Evolutionary conservation across 2,113 vertebrate genomes (phyloP), one percentile per base, ranked within the genome.

Genomic region (Ciconia maguari): DNA sequence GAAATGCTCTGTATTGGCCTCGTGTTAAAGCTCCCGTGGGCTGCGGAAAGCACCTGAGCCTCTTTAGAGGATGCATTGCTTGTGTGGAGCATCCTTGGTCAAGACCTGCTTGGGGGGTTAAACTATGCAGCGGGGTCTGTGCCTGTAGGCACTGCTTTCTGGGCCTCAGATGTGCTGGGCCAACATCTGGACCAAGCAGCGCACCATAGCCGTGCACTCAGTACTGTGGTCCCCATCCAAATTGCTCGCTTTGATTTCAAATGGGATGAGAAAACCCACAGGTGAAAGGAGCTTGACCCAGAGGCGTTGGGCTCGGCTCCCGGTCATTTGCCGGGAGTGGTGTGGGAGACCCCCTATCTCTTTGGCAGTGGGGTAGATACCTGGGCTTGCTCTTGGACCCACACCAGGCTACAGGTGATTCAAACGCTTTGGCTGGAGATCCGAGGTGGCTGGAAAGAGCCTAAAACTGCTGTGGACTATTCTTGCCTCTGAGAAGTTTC

Each of bases 201-300:
- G 0, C 11, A 11, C 42, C 1, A 1, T 4, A 58, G 60, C 12
- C 1, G 0, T 2, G 30, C 0, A 4, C 22, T 49, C 38, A 12
- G 24, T 17, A 38, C 48, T 52, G 10, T 0, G 6, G 25, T 24
- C 34, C 44, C 44, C 48, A 14, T n/a, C 41, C 0, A 0, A 18
- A 6, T 21, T 2, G 7, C 32, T 66, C 1, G 2, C 27, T 65
- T 55, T 36, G 30, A 6, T 25, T 41, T 57, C 38, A 54, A 1
- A 15, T 38, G 41, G 48, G 30, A 3, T 65, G 17, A 34, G 12
- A 70, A n/a, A 61, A 24, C 27, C 62, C 10, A 11, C 8, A 34
- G 32, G 32, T 0, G 0, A 62, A 49, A 66, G 26, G 36, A 83
- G 8, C 22, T 52, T 70, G 26, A 38, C 13, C n/a, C 16, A 26